These are phyloP conservation scores for Archivesica marissinica DNA, from an alignment of 1,140 invertebrate genomes.

Conservation along the genomic window DNA sequence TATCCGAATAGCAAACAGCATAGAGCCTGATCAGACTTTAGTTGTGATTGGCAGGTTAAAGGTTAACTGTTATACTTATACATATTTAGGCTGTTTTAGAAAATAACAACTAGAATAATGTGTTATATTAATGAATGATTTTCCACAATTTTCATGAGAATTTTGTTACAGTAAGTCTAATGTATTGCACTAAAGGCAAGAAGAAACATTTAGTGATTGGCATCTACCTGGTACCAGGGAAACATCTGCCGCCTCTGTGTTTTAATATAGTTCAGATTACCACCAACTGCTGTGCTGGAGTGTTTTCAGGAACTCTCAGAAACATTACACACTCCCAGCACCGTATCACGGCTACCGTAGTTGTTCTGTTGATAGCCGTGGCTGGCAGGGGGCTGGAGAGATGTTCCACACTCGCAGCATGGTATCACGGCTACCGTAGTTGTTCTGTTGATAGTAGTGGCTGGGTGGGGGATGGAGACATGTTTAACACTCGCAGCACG, in stretches of 20 bases:
- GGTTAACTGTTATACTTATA: too few relatives aligned
- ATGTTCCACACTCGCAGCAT: neutral
- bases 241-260: constrained; percentile 42
- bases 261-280: constrained; percentile 61
- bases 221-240: constrained; percentile 26
- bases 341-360: constrained; percentile 1
- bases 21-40: too few relatives aligned
- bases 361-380: too few relatives aligned
- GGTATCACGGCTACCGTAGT: neutral
- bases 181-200: neutral
- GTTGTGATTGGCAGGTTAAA: too few relatives aligned
- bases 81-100: too few relatives aligned
- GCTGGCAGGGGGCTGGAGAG: too few relatives aligned
- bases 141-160: constrained; percentile 7
- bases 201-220: neutral
- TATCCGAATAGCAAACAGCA: too few relatives aligned
- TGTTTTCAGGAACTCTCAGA: constrained; percentile 31
- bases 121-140: constrained; percentile 9
- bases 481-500: neutral
- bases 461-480: too few relatives aligned
- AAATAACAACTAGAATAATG: neutral
- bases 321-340: constrained; percentile 51
- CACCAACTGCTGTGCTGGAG: constrained; percentile 29
- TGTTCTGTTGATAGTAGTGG: too few relatives aligned
- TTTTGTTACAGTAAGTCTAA: constrained; percentile 23